Base-by-base conservation (phyloP, 2,888 invertebrate species). In the Xestia sexstrigata region DNA sequence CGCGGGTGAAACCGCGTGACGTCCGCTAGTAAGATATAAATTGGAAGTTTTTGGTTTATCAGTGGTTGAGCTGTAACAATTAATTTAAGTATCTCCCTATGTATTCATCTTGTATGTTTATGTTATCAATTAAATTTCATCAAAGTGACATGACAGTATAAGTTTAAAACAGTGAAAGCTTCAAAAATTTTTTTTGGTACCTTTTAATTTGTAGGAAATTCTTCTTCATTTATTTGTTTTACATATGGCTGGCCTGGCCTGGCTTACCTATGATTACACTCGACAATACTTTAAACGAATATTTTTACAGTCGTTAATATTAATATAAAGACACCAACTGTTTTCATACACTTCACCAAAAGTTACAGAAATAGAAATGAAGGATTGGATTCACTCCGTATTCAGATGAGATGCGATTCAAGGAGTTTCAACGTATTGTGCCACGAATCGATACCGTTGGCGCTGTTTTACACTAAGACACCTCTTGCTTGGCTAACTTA, bases 381-480 rank as follows among this genome's bases (percentile, higher is more conserved):
- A 76, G 65, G 52, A 86, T 62, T 76, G 55, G 81, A 82, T 85
- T 26, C 52, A 20, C 66, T 76, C 70, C 7, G 73, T 74, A 69
- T 83, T 70, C 79, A 78, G 79, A 83, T 83, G 74, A 83, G 80
- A 67, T 66, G 63, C 68, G 55, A 73, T 86, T 72, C 84, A 65
- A 87, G 74, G 72, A 87, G 87, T 78, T 72, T 67, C 70, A 70
- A 65, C 52, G 87, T 87, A 83, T 84, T 84, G 83, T 84, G 80
- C 62, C 72, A 72, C 84, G 66, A 84, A 87, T 84, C 83, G 79
- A 84, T 87, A 85, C 20, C 35, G 76, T 39, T 67, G 69, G 76
- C 76, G 73, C 69, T 79, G 87, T 76, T 79, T 85, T 87, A 81
- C 82, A 81, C 7, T 30, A 74, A 87, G 78, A 87, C 87, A 87